Conservation (phyloP, 2,113 vertebrate species). For the Malurus elegans region DNA sequence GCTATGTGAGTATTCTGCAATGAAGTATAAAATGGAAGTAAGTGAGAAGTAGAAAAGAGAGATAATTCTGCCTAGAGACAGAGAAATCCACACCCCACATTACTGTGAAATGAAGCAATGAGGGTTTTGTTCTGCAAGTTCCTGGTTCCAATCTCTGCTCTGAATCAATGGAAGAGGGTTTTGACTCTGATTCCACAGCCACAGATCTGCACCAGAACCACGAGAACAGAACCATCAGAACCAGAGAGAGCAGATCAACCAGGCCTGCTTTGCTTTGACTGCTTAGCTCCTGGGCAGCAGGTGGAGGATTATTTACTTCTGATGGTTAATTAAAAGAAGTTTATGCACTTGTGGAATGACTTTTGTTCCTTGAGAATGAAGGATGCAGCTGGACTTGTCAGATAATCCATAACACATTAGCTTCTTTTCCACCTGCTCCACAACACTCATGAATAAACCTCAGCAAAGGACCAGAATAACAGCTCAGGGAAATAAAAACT, state of each 20-base stretch:
- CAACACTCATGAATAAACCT: neutral
- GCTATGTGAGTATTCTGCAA: neutral
- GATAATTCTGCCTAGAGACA: neutral
- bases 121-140: neutral
- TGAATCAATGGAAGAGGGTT: neutral
- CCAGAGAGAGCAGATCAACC: neutral
- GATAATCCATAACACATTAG: neutral
- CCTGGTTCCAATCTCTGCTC: neutral
- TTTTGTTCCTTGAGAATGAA: neutral
- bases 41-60: neutral
- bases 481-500: neutral
- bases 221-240: neutral
- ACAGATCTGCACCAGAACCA: neutral
- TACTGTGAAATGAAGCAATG: neutral
- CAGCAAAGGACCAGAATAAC: neutral
- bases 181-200: neutral
- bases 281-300: neutral
- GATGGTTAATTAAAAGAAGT: neutral
- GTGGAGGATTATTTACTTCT: neutral
- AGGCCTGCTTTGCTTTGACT: neutral
- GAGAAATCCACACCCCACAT: neutral
- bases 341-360: neutral
- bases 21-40: neutral
- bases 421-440: neutral
- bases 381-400: neutral